Percentiles rank a stretch among this genome's conserved stretches.
Conservation (phyloP, 2,113 vertebrate species). For the Brachyistius frenatus region DNA sequence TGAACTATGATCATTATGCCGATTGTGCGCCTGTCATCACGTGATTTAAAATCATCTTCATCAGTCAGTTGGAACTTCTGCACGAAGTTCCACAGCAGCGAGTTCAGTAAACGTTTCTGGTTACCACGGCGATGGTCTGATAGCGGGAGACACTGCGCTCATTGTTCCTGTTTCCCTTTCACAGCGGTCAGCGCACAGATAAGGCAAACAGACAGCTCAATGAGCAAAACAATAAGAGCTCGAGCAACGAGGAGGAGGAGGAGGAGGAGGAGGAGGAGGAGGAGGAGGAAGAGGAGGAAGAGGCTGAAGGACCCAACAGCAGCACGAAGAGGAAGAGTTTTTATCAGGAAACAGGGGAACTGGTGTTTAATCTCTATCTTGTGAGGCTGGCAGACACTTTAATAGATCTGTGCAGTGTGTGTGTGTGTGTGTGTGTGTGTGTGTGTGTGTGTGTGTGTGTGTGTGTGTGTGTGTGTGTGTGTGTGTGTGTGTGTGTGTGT, state of each 20-base stretch:
- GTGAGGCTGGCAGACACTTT: slow-evolving; percentile 32
- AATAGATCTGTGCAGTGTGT: slow-evolving; percentile 28
- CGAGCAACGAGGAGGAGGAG: slow-evolving; percentile 1
- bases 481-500: neutral
- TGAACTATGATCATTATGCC: too few species aligned
- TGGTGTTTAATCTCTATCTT: slow-evolving; percentile 41
- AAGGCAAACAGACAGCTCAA: slow-evolving; percentile 47
- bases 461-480: slow-evolving; percentile 13
- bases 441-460: slow-evolving; percentile 10
- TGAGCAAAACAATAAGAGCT: slow-evolving; percentile 25
- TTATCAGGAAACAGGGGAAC: slow-evolving; percentile 24
- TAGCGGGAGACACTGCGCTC: slow-evolving; percentile 2
- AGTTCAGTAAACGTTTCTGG: too few species aligned
- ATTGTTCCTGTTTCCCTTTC: neutral
- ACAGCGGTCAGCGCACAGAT: slow-evolving; percentile 7
- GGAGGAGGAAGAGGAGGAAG: neutral
- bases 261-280: neutral
- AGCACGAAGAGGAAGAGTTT: neutral
- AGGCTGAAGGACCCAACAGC: neutral
- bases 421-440: too few species aligned
- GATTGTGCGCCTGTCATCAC: too few species aligned
- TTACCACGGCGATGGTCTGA: slow-evolving; percentile 1
- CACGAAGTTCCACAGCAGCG: neutral
- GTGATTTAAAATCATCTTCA: too few species aligned
- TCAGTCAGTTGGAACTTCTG: neutral